Conservation (phyloP, 2,888 invertebrate genomes). For the Andrena chrysosceles region DNA sequence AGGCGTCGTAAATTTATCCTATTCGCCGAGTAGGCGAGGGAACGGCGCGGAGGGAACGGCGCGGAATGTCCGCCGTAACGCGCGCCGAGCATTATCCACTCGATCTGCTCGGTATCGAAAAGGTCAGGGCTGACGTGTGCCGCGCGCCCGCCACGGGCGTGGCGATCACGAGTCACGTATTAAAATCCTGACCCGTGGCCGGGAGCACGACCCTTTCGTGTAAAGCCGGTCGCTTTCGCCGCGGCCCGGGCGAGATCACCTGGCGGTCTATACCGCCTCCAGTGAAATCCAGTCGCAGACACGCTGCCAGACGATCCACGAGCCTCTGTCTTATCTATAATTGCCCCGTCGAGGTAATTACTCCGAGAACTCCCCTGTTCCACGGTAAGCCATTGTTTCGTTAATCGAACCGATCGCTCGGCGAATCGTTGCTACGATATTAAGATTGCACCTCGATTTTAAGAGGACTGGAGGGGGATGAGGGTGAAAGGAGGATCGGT, state of each 20-base stretch:
- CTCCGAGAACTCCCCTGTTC: background rate
- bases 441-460: too few species aligned
- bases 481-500: too few species aligned
- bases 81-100: conserved; percentile 33
- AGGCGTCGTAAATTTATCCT: too few species aligned
- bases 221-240: conserved; percentile 51
- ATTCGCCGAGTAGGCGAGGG: background rate
- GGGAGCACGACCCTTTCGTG: conserved; percentile 63
- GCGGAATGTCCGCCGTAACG: conserved; percentile 2
- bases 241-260: conserved; percentile 35
- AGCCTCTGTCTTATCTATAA: conserved; percentile 22
- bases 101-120: conserved; percentile 61
- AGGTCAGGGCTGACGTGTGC: conserved; percentile 76
- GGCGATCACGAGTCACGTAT: conserved; percentile 64
- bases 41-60: conserved; percentile 5
- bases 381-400: background rate
- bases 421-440: too few species aligned
- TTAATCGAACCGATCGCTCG: background rate
- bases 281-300: conserved; percentile 34
- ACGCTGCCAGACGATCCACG: conserved; percentile 8
- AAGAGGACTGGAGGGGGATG: too few species aligned
- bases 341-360: background rate
- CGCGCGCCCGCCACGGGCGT: conserved; percentile 65
- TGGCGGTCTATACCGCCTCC: background rate
- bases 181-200: conserved; percentile 66